These are phyloP conservation scores for Aphidius gifuensis DNA, from an alignment of 1,140 invertebrate species.

Conservation along the genomic window DNA sequence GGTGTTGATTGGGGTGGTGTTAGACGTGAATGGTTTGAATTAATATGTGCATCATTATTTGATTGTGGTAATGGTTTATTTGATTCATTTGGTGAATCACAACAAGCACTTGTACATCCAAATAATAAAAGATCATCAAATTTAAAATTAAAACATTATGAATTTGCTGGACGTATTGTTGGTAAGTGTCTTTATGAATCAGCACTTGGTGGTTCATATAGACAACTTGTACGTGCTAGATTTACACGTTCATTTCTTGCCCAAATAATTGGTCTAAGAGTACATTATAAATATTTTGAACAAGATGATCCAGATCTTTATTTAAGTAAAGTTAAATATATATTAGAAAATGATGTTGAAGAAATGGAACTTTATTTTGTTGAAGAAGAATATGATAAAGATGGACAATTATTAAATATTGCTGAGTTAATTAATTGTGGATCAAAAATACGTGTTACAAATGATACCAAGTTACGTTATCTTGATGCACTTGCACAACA, in stretches of 20 bases:
- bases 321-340: slow-evolving; percentile 87
- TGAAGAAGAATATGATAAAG: slow-evolving; percentile 82
- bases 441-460: slow-evolving; percentile 63
- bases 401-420: slow-evolving; percentile 69
- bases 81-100: slow-evolving; percentile 79
- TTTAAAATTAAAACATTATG: slow-evolving; percentile 84
- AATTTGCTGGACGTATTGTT: slow-evolving; percentile 92
- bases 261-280: slow-evolving; percentile 87
- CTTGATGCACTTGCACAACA: slow-evolving; percentile 88
- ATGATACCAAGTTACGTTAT: slow-evolving; percentile 78
- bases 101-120: slow-evolving; percentile 84
- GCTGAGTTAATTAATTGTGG: slow-evolving; percentile 52
- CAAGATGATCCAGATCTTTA: slow-evolving; percentile 94
- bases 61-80: slow-evolving; percentile 81
- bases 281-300: slow-evolving; percentile 95
- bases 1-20: slow-evolving; percentile 93
- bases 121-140: slow-evolving; percentile 72
- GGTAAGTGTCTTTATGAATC: slow-evolving; percentile 92
- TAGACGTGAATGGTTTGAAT: slow-evolving; percentile 89
- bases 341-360: slow-evolving; percentile 85
- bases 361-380: slow-evolving; percentile 82
- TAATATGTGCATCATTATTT: slow-evolving; percentile 83
- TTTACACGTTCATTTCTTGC: slow-evolving; percentile 92
- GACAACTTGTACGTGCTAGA: slow-evolving; percentile 83
- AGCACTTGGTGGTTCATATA: slow-evolving; percentile 80